Evolutionary conservation across 2,113 vertebrate genomes (phyloP).

Genomic region (Ammodytes dubius): DNA sequence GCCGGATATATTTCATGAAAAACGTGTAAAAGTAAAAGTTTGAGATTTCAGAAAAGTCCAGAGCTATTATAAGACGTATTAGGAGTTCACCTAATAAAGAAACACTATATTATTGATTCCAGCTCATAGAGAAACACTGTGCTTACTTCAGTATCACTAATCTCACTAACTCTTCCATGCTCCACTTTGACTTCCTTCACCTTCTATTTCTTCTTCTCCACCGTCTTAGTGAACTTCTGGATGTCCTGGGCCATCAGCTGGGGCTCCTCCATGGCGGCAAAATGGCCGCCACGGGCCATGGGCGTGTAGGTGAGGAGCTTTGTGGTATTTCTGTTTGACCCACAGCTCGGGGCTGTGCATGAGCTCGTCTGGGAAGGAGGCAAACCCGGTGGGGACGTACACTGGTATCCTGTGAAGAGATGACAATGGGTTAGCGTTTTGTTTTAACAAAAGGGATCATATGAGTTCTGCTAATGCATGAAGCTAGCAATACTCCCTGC

Average conservation of each 20-base stretch:
- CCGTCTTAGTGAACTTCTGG: slow-evolving; percentile 84
- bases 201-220: slow-evolving; percentile 79
- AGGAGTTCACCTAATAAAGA: not conserved
- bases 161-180: not conserved
- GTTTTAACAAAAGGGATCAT: not conserved
- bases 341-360: slow-evolving; percentile 82
- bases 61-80: not conserved
- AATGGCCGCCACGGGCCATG: slow-evolving; percentile 89
- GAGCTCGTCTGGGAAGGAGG: slow-evolving; percentile 89
- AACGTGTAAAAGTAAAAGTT: too few relatives aligned
- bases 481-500: not conserved
- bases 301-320: slow-evolving; percentile 81
- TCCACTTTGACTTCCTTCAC: not conserved
- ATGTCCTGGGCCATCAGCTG: slow-evolving; percentile 89
- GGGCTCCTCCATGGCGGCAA: slow-evolving; percentile 91
- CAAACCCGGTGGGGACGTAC: slow-evolving; percentile 84
- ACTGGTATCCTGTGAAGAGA: slow-evolving; percentile 79
- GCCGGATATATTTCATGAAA: too few relatives aligned
- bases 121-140: not conserved
- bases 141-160: not conserved
- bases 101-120: not conserved
- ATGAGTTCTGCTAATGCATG: not conserved
- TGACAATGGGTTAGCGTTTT: not conserved
- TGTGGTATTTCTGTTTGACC: slow-evolving; percentile 82
- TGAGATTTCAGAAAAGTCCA: too few relatives aligned